Evolutionary conservation across 2,113 vertebrate species (phyloP).

Genomic region (Mormyrus lacerda): DNA sequence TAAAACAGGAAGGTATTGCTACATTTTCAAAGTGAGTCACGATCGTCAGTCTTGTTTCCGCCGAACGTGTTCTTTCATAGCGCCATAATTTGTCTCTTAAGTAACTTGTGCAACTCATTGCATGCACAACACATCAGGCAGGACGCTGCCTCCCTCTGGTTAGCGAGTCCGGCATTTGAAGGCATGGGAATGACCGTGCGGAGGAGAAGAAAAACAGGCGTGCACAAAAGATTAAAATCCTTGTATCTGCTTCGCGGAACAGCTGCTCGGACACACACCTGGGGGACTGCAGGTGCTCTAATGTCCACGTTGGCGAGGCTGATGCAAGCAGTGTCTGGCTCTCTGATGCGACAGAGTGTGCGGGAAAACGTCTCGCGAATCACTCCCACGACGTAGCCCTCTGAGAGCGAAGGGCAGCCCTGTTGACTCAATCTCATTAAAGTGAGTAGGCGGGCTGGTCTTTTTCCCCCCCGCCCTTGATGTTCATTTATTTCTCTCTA

Average conservation of each 20-base stretch:
- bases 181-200: not conserved
- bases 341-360: not conserved
- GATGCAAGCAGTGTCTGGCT: not conserved
- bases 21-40: not conserved
- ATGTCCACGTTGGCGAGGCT: not conserved
- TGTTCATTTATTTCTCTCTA: not conserved
- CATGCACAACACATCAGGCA: not conserved
- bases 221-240: not conserved
- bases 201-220: not conserved
- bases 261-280: not conserved
- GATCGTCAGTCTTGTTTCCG: not conserved
- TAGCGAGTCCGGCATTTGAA: not conserved
- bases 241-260: not conserved
- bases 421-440: not conserved
- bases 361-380: not conserved
- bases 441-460: not conserved
- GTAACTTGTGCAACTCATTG: not conserved
- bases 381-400: not conserved
- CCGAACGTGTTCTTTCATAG: not conserved
- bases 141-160: not conserved
- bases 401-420: not conserved
- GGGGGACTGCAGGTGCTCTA: not conserved
- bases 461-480: not conserved
- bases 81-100: not conserved
- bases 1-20: not conserved